Conservation (phyloP, 2,888 invertebrate genomes). For the Chamaedrilus cognettii region DNA sequence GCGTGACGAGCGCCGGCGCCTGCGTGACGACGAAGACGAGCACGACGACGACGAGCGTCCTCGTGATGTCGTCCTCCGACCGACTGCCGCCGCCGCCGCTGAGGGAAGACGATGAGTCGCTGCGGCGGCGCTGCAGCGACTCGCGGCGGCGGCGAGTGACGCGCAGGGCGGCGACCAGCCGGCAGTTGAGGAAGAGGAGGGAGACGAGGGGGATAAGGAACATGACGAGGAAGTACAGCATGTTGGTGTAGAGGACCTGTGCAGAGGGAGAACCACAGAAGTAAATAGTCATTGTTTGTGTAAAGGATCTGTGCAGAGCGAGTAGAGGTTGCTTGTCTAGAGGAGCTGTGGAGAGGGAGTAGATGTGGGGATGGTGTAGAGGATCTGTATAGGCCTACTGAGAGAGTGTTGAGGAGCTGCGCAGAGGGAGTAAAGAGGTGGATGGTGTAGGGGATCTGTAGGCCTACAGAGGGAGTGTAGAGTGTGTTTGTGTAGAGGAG, state of each 20-base stretch:
- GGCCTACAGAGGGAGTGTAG: too few species aligned
- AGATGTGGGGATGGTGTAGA: too few species aligned
- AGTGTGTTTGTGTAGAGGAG: too few species aligned
- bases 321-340: too few species aligned
- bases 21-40: constrained; percentile 39
- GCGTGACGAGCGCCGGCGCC: constrained; percentile 37
- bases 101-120: not conserved
- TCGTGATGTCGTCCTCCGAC: constrained; percentile 40
- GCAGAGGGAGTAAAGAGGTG: too few species aligned
- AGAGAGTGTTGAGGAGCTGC: too few species aligned
- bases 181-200: constrained; percentile 34
- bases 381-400: too few species aligned
- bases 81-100: constrained; percentile 4
- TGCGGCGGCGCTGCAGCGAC: constrained; percentile 21
- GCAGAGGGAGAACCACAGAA: too few species aligned
- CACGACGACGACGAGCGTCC: constrained; percentile 40
- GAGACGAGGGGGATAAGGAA: constrained; percentile 36
- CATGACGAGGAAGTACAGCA: constrained; percentile 37
- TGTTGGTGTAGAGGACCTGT: constrained; percentile 36
- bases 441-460: too few species aligned
- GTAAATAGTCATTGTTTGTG: too few species aligned
- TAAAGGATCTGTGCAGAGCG: too few species aligned
- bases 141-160: constrained; percentile 32
- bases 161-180: constrained; percentile 35
- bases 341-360: too few species aligned